Evolutionary conservation across 2,113 vertebrate species (phyloP), one percentile per base, ranked within the genome.

Genomic region (Bubo bubo): DNA sequence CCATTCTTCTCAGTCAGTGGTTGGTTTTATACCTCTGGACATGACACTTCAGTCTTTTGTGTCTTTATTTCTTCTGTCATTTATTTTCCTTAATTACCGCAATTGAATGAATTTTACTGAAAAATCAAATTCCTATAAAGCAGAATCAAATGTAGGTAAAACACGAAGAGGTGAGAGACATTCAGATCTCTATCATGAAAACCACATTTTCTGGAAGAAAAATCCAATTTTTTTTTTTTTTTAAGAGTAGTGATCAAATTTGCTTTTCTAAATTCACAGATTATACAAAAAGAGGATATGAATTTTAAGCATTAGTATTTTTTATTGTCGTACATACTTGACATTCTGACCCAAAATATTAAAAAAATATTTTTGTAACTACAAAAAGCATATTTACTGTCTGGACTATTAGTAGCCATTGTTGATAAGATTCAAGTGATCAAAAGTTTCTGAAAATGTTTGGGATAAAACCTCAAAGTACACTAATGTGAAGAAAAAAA

Each of bases 1-100:
- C 37, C 7, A 2, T n/a, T 56, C 41, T 41, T 80, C 43, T 12
- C 2, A 1, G 8, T 14, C 59, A 32, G 3, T 7, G 3, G 6
- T 5, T 39, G 32, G 8, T 30, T 85, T 82, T 47, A n/a, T 8
- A 41, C 3, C 20, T 17, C 7, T 16, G 32, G 6, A 45, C 15
- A 30, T 35, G 24, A 1, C 26, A 45, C 12, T 70, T 73, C 24
- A 64, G 23, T 6, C 24, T 80, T 81, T 45, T 18, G 4, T 49
- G 8, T 32, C 47, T 56, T 43, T 21, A 28, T 58, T 79, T 82
- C 14, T 71, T 50, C 56, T 27, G 7, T 13, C 20, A 24, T 4
- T 15, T 17, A 3, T 1, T 3, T 76, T 52, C 52, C 32, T 56
- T 47, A 45, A 8, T 58, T 41, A 41, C 24, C 67, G 41, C 3